Base-by-base conservation (phyloP, 2,888 invertebrate genomes). In the Toxonevra muliebris region DNA sequence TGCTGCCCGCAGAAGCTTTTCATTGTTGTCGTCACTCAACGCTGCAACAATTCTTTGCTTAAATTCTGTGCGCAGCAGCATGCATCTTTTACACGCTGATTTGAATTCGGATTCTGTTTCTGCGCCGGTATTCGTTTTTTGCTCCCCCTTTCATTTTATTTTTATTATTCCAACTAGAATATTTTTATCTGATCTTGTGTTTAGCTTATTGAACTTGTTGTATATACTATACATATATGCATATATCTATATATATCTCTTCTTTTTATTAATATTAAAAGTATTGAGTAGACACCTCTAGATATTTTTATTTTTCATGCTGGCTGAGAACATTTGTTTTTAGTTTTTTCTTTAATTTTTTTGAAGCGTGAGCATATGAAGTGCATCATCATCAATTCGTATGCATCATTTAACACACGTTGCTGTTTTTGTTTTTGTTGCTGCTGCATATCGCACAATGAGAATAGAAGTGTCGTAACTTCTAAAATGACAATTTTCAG, bases 351-450 rank as follows among this genome's bases (percentile, higher is more conserved):
- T 30, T 30, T 30, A 30, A 4, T 4, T 30, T 30, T 30, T 30
- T 4, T 30, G 30, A 30, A 30, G 30, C 30, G 30, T 30, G 30
- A 30, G 30, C 30, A 30, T 30, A 30, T 30, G 30, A 30, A 30
- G 64, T 65, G 41, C 64, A 58, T 65, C 15, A 15, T 48, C n/a
- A 30, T 30, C 30, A 30, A n/a, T 15, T 48, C 15, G 48, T 60
- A 67, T 69, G 71, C 71, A 69, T 73, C 70, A 73, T 71, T 73
- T 70, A 64, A 57, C 59, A 59, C 70, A 68, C 69, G 69, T 67
- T 70, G 65, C 69, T 65, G 52, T 48, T 60, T 45, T 40, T 30
- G 10, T 58, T 41, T 40, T 58, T 50, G 42, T 62, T 52, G n/a
- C n/a, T n/a, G n/a, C n/a, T n/a, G n/a, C n/a, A n/a, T n/a, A n/a